Evolutionary conservation across 2,888 invertebrate genomes (phyloP), one percentile per base, ranked within the genome.

Genomic region (Neuroscelio doddi): DNA sequence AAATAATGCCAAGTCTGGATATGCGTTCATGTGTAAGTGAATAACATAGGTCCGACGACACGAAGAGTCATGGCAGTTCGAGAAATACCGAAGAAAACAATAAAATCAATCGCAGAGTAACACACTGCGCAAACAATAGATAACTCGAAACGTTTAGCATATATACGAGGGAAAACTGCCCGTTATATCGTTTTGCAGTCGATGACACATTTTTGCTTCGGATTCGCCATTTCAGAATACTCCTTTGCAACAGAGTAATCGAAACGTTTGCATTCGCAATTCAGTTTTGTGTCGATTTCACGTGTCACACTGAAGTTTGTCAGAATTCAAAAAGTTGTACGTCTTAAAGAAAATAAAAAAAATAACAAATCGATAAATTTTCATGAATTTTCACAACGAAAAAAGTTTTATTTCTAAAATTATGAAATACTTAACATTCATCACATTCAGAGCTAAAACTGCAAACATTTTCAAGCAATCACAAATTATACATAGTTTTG

Each of bases 101-200:
- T 78, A 78, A 78, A 78, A 77, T 77, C 77, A 77, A 75, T 77
- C 70, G 68, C 67, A 63, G 70, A 72, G 70, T 76, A 73, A 67
- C 63, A 62, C 53, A 46, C 64, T 53, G 62, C 63, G 59, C 64
- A 57, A 76, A 76, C 77, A 76, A 75, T 77, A 71, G 73, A 74
- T 74, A 70, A 47, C 68, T 53, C 59, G 68, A 69, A 75, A 59
- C 69, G 75, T 75, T 80, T 80, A 80, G 79, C 80, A 80, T 80
- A 80, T 80, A 80, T 80, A 80, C 79, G 79, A 80, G 80, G 71
- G 73, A 72, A 76, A 77, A 62, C 53, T 57, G 59, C 66, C 58
- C 55, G 61, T 53, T 62, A 57, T 64, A 64, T 64, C 57, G 63
- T 57, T 57, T 64, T 49, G 64, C 64, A 58, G 57, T 64, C 63